Percentiles rank a stretch among this genome's conserved stretches.
Evolutionary conservation across 1,140 invertebrate genomes (phyloP).

Genomic region (Mya arenaria): DNA sequence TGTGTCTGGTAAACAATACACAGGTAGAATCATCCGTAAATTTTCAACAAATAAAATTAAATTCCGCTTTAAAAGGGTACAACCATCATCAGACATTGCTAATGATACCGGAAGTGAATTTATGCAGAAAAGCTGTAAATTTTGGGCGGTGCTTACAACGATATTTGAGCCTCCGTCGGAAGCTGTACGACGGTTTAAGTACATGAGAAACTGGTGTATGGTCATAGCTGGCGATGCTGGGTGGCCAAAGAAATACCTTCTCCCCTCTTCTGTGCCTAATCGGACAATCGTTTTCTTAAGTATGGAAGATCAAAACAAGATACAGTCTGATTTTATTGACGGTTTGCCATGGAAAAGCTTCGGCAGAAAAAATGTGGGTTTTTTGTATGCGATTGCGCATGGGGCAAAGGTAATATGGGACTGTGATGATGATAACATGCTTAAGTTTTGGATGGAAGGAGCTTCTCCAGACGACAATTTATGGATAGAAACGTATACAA

Average conservation of each 20-base stretch:
- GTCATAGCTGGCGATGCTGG: not conserved
- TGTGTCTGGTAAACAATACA: no score
- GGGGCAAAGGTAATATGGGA: constrained; percentile 50
- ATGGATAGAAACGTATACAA: not conserved
- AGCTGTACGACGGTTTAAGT: not conserved
- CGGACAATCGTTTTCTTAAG: not conserved
- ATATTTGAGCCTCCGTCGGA: not conserved
- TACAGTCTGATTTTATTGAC: constrained; percentile 12
- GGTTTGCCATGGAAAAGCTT: constrained; percentile 32
- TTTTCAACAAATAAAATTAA: no score
- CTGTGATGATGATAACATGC: constrained; percentile 51
- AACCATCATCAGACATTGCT: no score
- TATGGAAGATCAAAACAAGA: constrained; percentile 3
- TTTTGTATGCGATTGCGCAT: constrained; percentile 48
- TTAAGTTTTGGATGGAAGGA: not conserved
- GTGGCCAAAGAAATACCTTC: not conserved
- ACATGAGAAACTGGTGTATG: not conserved
- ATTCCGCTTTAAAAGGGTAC: no score
- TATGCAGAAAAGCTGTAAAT: no score
- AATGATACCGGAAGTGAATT: no score
- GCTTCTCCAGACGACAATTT: constrained; percentile 3
- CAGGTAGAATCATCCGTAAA: no score
- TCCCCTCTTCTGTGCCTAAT: not conserved
- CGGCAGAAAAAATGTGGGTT: constrained; percentile 55
- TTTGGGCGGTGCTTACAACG: constrained; percentile 3